These are phyloP conservation scores for Coccyzus lansbergi DNA, from an alignment of 2,797 vertebrate species.

Conservation along the genomic window DNA sequence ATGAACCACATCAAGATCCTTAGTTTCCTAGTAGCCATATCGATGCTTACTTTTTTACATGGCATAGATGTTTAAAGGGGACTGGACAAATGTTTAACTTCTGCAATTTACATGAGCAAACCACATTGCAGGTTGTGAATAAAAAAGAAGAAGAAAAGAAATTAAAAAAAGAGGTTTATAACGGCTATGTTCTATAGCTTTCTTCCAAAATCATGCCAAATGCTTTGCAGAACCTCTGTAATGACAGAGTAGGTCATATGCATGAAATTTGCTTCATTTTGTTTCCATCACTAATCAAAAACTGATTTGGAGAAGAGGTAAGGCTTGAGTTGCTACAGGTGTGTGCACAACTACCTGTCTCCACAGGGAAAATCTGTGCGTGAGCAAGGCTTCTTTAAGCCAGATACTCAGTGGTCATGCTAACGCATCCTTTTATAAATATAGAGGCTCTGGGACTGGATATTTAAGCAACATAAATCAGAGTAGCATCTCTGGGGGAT, in stretches of 20 bases:
- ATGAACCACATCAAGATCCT: neutral
- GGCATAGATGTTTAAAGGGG: neutral
- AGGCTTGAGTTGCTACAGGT: neutral
- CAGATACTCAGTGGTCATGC: neutral
- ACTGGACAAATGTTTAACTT: neutral
- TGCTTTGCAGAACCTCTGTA: neutral
- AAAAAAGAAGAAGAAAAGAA: neutral
- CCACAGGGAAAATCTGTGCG: neutral
- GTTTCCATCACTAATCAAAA: neutral
- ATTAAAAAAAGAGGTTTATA: neutral
- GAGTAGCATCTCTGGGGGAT: neutral
- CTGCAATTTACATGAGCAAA: neutral
- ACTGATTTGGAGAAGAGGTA: neutral
- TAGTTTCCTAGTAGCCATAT: neutral
- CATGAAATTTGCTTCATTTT: neutral
- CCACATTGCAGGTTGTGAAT: fast-evolving
- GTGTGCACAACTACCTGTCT: neutral
- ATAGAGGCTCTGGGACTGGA: neutral
- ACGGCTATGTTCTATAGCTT: neutral
- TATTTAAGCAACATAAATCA: conserved; percentile 17
- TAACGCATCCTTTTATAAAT: neutral
- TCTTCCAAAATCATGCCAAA: neutral
- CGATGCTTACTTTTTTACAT: neutral
- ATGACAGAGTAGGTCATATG: neutral
- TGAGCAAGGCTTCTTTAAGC: neutral